Evolutionary conservation across 2,888 invertebrate genomes (phyloP).

Genomic region (Pegoplata infirma): DNA sequence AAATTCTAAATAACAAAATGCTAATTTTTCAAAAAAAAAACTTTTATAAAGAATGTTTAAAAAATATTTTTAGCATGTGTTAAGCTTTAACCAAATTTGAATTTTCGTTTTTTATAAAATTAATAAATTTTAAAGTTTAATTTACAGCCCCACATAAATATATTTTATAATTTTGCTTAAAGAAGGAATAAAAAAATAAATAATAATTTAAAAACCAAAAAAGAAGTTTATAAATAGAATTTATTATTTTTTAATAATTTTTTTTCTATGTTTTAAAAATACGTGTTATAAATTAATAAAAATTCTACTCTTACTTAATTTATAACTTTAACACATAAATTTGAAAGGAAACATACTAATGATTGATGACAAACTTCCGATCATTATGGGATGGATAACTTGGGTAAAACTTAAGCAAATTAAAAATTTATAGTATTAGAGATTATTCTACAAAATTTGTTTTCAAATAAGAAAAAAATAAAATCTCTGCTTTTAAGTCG

Average conservation of each 20-base stretch:
- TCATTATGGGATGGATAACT: background rate
- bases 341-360: background rate
- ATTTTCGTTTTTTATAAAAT: conserved; percentile 21
- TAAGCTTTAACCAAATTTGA: conserved; percentile 26
- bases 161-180: too few relatives aligned
- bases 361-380: conserved; percentile 11
- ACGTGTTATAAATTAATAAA: too few relatives aligned
- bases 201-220: too few relatives aligned
- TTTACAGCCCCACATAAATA: conserved; percentile 16
- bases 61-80: background rate
- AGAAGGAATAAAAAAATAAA: too few relatives aligned
- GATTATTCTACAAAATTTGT: background rate
- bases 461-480: too few relatives aligned
- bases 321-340: background rate
- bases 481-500: too few relatives aligned
- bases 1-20: background rate
- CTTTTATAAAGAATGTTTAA: background rate
- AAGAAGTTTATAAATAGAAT: too few relatives aligned
- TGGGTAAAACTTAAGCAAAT: too few relatives aligned
- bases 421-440: too few relatives aligned
- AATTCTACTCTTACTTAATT: background rate
- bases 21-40: background rate
- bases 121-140: background rate
- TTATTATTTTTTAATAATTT: background rate
- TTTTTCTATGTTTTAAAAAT: too few relatives aligned